A percentile compares a stretch with the other conserved stretches of the same genome.
Evolutionary conservation across 1,140 invertebrate species (phyloP).

Genomic region (Trachymyrmex septentrionalis): DNA sequence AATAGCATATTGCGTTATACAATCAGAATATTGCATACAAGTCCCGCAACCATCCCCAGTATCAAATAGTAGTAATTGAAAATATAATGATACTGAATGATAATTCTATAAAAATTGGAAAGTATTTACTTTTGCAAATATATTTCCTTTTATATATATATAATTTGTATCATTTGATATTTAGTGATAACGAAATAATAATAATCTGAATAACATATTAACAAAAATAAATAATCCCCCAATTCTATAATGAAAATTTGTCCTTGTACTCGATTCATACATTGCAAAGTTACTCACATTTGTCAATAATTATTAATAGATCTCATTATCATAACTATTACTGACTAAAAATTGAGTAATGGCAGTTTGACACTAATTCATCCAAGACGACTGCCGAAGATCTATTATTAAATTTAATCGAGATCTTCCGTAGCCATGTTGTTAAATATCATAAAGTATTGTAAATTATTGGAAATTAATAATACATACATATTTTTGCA

Average conservation of each 20-base stretch:
- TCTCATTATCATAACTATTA: background rate
- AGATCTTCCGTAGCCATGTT: constrained; percentile 72
- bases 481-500: constrained; percentile 13
- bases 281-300: constrained; percentile 37
- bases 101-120: constrained; percentile 21
- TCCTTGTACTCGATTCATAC: background rate
- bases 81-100: background rate
- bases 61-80: constrained; percentile 25
- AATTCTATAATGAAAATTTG: constrained; percentile 20
- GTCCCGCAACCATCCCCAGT: constrained; percentile 70
- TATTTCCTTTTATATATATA: background rate
- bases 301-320: background rate
- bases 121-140: constrained; percentile 20
- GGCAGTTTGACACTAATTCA: constrained; percentile 23
- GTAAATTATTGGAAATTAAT: constrained; percentile 4
- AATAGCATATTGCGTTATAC: constrained; percentile 59
- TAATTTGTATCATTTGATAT: background rate
- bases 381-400: constrained; percentile 72
- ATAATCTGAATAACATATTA: background rate
- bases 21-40: constrained; percentile 71
- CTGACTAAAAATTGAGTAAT: constrained; percentile 27
- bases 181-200: background rate
- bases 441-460: constrained; percentile 15
- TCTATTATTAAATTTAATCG: constrained; percentile 30
- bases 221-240: constrained; percentile 28